Percentiles rank a stretch among this genome's conserved stretches.
phyloP scores from a whole-genome alignment of 2,113 vertebrate species.

The Peromyscus maniculatus region DNA sequence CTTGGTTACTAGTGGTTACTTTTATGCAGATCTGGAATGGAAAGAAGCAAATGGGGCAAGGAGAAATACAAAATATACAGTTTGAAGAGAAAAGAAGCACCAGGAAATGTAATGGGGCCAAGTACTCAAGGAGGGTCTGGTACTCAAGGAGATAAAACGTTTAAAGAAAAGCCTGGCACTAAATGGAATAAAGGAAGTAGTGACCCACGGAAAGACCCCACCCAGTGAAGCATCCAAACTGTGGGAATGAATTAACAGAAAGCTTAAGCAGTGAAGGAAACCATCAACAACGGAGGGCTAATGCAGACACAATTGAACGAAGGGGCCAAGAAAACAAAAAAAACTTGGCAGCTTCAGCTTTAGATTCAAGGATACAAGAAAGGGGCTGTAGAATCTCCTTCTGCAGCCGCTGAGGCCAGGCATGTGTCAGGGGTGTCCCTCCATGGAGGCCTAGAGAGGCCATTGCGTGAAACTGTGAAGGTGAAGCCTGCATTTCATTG shows the following conservation, averaged over 20 bases:
- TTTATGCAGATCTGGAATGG: not conserved
- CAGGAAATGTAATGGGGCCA: not conserved
- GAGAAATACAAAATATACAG: not conserved
- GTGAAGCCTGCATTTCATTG: not conserved
- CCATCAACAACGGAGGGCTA: not conserved
- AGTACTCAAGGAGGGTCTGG: not conserved
- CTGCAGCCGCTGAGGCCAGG: not conserved
- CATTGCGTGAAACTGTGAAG: not conserved
- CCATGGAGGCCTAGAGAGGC: not conserved
- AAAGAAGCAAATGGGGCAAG: not conserved
- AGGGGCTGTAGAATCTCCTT: not conserved
- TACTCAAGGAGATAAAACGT: not conserved
- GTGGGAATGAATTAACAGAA: not conserved
- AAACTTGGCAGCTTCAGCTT: not conserved
- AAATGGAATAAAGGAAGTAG: not conserved
- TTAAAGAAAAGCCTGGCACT: not conserved
- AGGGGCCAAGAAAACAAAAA: not conserved
- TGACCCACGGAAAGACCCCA: not conserved
- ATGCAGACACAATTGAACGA: not conserved
- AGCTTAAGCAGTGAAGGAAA: not conserved
- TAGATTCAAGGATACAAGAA: not conserved
- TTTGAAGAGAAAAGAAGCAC: not conserved
- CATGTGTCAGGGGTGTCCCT: not conserved
- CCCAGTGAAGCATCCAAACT: not conserved
- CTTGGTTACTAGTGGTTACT: not conserved